Evolutionary conservation across 2,888 invertebrate genomes (phyloP).

Genomic region (Epistrophella euchroma): DNA sequence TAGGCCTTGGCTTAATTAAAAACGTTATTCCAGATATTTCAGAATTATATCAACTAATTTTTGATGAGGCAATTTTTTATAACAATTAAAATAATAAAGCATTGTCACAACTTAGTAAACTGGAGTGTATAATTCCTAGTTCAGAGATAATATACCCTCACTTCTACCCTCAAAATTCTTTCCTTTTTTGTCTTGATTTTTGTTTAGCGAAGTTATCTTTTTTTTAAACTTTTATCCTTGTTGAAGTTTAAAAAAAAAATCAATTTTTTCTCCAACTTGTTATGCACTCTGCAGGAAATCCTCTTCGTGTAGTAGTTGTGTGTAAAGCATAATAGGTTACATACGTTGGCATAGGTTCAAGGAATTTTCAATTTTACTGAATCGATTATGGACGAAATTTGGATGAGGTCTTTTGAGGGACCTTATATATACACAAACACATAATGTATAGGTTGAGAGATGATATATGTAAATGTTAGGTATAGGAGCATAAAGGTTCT

Average conservation of each 20-base stretch:
- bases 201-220: slow-evolving; percentile 2
- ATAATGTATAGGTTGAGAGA: neutral
- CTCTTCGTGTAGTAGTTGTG: slow-evolving; percentile 53
- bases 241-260: slow-evolving; percentile 43
- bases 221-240: neutral
- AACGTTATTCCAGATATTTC: too few species aligned
- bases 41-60: too few species aligned
- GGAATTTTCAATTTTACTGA: slow-evolving; percentile 73
- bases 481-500: neutral
- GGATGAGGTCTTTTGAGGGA: slow-evolving; percentile 8
- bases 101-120: neutral
- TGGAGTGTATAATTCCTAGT: neutral
- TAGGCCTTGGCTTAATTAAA: too few species aligned
- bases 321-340: slow-evolving; percentile 53
- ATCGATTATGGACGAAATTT: slow-evolving; percentile 71
- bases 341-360: slow-evolving; percentile 72
- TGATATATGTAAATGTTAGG: neutral
- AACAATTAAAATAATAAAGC: neutral
- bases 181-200: slow-evolving; percentile 11
- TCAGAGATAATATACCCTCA: neutral
- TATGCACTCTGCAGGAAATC: slow-evolving; percentile 72
- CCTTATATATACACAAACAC: neutral
- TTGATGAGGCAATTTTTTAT: too few species aligned
- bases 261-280: slow-evolving; percentile 54
- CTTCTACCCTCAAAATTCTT: neutral